phyloP scores from a whole-genome alignment of 2,888 invertebrate species.

The Platerodrilus igneus region DNA sequence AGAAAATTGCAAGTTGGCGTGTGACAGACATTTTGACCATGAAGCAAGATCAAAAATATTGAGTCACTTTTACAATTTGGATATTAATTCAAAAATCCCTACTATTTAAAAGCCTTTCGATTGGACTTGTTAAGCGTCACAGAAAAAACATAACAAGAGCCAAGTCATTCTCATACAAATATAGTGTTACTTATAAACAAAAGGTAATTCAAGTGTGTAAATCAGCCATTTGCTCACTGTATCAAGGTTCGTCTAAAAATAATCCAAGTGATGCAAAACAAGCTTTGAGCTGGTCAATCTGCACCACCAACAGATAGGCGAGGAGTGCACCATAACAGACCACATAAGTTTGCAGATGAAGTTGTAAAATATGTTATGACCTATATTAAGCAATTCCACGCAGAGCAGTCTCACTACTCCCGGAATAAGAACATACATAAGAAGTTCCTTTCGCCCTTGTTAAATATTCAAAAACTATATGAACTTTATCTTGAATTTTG shows the following conservation, averaged over 20 bases:
- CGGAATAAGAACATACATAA: conserved; percentile 8
- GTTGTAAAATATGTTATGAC: not conserved
- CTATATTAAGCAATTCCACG: conserved; percentile 4
- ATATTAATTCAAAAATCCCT: conserved; percentile 10
- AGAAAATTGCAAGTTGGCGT: conserved; percentile 4
- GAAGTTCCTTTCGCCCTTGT: conserved; percentile 8
- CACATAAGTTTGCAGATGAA: conserved; percentile 8
- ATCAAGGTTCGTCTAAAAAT: conserved; percentile 5
- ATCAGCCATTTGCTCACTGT: conserved; percentile 4
- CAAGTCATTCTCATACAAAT: conserved; percentile 6
- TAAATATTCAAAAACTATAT: conserved; percentile 7
- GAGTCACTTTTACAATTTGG: conserved; percentile 1
- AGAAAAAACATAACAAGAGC: conserved; percentile 1
- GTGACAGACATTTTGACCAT: conserved; percentile 1
- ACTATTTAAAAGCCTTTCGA: conserved; percentile 9
- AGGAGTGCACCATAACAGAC: conserved; percentile 6
- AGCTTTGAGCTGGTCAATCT: conserved; percentile 3
- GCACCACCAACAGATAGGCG: conserved; percentile 4
- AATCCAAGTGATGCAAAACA: conserved; percentile 7
- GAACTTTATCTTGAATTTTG: conserved; percentile 9
- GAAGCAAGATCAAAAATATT: conserved; percentile 5
- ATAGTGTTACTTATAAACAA: conserved; percentile 3
- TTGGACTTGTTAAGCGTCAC: conserved; percentile 6
- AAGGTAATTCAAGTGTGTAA: conserved; percentile 3
- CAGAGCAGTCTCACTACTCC: conserved; percentile 6